Percentiles rank a stretch among this genome's conserved stretches.
phyloP scores from a whole-genome alignment of 2,888 invertebrate species.

The Rhorus exstirpatorius region DNA sequence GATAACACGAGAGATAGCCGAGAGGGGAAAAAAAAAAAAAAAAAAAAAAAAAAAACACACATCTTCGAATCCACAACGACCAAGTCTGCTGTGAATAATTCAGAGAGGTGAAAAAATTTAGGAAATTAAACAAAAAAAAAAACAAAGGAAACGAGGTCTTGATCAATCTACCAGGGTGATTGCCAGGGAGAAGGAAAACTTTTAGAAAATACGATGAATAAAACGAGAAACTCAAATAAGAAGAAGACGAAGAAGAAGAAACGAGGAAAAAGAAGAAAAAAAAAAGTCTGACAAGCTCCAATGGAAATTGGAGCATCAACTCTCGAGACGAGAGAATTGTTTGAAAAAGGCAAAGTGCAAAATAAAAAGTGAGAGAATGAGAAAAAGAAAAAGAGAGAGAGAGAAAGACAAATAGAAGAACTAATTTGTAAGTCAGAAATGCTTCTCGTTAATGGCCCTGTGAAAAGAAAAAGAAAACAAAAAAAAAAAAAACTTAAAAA shows the following conservation, averaged over 20 bases:
- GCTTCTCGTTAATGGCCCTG: not conserved
- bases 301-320: slow-evolving; percentile 39
- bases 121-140: not conserved
- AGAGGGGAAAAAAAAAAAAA: not conserved
- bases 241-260: too few species aligned
- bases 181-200: slow-evolving; percentile 20
- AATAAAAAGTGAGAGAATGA: not conserved
- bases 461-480: not conserved
- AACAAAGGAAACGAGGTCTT: slow-evolving; percentile 7
- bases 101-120: not conserved
- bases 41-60: not conserved
- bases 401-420: not conserved
- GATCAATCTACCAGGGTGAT: slow-evolving; percentile 32
- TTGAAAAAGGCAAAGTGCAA: slow-evolving; percentile 13
- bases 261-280: not conserved
- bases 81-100: not conserved
- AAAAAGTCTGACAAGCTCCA: not conserved
- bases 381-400: not conserved
- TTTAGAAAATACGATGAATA: slow-evolving; percentile 17
- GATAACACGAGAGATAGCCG: not conserved
- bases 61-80: too few species aligned
- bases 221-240: not conserved
- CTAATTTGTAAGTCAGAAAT: slow-evolving; percentile 44
- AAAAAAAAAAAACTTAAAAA: not conserved
- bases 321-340: slow-evolving; percentile 4